A percentile compares a stretch with the other conserved stretches of the same genome.
phyloP scores from a whole-genome alignment of 2,113 vertebrate species.

The Delphinapterus leucas region DNA sequence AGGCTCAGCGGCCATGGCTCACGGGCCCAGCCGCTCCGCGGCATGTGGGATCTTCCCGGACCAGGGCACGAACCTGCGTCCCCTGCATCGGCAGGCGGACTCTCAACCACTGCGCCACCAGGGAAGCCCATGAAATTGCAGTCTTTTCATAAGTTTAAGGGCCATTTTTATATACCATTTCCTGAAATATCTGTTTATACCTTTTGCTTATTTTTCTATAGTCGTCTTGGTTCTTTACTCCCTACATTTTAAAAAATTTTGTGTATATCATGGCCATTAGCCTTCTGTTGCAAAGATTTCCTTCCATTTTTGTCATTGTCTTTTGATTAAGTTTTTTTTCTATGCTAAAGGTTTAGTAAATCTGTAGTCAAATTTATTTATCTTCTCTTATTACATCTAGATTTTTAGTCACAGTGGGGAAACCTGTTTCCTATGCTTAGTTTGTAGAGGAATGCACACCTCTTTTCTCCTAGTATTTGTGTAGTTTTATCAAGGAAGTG shows the following conservation, averaged over 20 bases:
- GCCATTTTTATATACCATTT: background rate
- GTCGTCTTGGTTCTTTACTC: no score
- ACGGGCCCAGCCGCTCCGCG: no score
- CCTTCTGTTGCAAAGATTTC: background rate
- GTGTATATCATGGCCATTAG: no score
- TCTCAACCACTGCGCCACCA: no score
- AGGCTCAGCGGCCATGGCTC: no score
- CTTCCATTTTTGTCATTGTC: background rate
- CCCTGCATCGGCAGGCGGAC: no score
- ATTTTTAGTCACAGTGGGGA: background rate
- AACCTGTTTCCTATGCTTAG: no score
- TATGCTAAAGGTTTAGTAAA: background rate
- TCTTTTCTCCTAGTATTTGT: background rate
- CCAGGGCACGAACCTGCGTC: no score
- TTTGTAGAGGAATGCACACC: background rate
- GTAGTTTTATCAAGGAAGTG: background rate
- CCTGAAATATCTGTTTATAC: background rate
- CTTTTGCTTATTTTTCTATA: background rate
- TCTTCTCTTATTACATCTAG: background rate
- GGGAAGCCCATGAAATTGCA: background rate
- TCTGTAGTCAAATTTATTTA: background rate
- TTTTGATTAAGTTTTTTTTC: background rate
- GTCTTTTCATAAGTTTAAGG: no score
- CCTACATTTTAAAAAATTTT: accelerated
- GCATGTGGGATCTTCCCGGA: no score